Conservation (phyloP, 2,888 invertebrate species). For the Nycteola revayana region DNA sequence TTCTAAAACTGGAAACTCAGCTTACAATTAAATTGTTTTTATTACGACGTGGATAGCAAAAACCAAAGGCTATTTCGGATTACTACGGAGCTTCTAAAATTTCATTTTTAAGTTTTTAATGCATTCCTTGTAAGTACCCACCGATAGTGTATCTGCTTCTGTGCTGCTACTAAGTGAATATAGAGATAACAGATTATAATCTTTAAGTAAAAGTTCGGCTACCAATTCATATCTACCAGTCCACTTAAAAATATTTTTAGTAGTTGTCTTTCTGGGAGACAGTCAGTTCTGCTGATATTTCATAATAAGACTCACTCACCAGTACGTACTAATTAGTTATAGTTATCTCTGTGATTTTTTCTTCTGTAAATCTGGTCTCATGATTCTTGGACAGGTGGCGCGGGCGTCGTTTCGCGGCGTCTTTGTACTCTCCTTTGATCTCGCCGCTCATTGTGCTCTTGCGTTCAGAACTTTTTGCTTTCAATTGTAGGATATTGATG, state of each 20-base stretch:
- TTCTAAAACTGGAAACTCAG: too few species aligned
- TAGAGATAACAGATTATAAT: too few species aligned
- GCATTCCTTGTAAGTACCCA: not conserved
- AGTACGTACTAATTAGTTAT: conserved; percentile 27
- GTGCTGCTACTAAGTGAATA: too few species aligned
- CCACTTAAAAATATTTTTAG: too few species aligned
- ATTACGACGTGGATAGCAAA: not conserved
- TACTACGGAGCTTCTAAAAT: not conserved
- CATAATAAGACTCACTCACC: conserved; percentile 14
- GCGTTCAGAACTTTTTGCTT: conserved; percentile 64
- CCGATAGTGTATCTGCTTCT: too few species aligned
- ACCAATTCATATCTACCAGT: too few species aligned
- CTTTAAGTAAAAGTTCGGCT: too few species aligned
- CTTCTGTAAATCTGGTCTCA: conserved; percentile 63
- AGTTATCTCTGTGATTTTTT: conserved; percentile 32
- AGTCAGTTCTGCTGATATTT: too few species aligned
- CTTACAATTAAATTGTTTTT: too few species aligned
- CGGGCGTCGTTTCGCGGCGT: conserved; percentile 65
- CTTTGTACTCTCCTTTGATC: conserved; percentile 65
- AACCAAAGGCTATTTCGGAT: not conserved
- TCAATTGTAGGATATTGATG: conserved; percentile 53
- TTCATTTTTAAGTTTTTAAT: not conserved
- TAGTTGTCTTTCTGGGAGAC: too few species aligned
- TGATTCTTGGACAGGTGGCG: conserved; percentile 77
- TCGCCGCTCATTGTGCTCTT: conserved; percentile 72